These are phyloP conservation scores for Danaus chrysippus DNA, from an alignment of 2,888 invertebrate species.

Conservation along the genomic window DNA sequence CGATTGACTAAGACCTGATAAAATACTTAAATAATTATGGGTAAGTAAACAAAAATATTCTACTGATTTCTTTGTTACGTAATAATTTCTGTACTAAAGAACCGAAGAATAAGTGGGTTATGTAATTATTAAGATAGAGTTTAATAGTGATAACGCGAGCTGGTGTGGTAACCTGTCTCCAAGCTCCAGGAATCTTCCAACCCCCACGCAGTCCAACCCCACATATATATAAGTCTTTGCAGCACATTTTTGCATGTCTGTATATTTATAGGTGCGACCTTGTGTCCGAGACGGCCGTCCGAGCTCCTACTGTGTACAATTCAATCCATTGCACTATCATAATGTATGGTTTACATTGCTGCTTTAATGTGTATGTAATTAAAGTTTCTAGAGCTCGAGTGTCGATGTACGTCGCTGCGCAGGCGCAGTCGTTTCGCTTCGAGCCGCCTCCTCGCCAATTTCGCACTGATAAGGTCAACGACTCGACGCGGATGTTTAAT, in stretches of 20 bases:
- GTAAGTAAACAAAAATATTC: too few relatives aligned
- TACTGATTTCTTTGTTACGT: too few relatives aligned
- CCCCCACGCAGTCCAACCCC: slow-evolving; percentile 1
- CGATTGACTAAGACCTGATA: too few relatives aligned
- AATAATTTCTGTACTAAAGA: too few relatives aligned
- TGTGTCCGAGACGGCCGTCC: slow-evolving; percentile 62
- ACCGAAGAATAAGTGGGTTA: too few relatives aligned
- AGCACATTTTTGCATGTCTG: slow-evolving; percentile 70
- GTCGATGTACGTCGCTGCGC: slow-evolving; percentile 41
- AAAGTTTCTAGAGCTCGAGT: slow-evolving; percentile 1
- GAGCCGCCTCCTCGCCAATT: slow-evolving; percentile 69
- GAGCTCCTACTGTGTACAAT: slow-evolving; percentile 39
- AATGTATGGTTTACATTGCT: slow-evolving; percentile 35
- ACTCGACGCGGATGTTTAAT: slow-evolving; percentile 60
- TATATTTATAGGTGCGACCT: slow-evolving; percentile 75
- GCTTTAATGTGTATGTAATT: slow-evolving; percentile 18
- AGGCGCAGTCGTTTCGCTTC: slow-evolving; percentile 40
- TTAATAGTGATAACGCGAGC: too few relatives aligned
- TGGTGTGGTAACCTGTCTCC: too few relatives aligned
- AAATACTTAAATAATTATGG: too few relatives aligned
- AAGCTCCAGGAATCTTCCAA: too few relatives aligned
- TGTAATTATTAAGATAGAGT: too few relatives aligned
- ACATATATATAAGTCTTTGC: slow-evolving; percentile 20
- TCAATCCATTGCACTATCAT: slow-evolving; percentile 16
- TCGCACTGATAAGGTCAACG: slow-evolving; percentile 75